Evolutionary conservation across 2,797 vertebrate genomes (phyloP), one percentile per base, ranked within the genome.

Genomic region (Pitangus sulphuratus): DNA sequence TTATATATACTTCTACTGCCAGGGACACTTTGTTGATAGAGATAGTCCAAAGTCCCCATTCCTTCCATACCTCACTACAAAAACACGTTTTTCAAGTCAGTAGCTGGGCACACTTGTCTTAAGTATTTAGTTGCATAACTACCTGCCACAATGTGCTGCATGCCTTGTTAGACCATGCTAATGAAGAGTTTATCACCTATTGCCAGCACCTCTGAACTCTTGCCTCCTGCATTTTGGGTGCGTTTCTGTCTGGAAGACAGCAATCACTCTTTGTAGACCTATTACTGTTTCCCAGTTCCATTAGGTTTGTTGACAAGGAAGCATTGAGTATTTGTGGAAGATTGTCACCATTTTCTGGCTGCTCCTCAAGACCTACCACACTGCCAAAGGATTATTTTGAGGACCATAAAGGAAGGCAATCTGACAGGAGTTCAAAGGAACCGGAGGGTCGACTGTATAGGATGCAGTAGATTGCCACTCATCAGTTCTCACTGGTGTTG

Each of bases 151-250:
- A 31, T 37, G 12, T 54, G 30, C 58, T 75, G 12, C 7, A 45
- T 50, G 13, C 13, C 15, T 62, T 62, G 7, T 54, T 35, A 62
- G 40, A 13, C 19, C 5, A 11, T 33, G 25, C 15, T 87, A 53
- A 45, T 57, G 25, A 58, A 47, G 25, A 16, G 4, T 13, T 81
- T 64, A 62, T 48, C 37, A 39, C 18, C 14, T 20, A 1, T 25
- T 0, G 4, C 12, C 47, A 31, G 16, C 26, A 77, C 3, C 5
- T 9, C 28, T 6, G 16, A 42, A 12, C 15, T 51, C 14, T 19
- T 16, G 6, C 15, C 21, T 78, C 17, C 4, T 17, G 13, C 4
- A 11, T 2, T 69, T 51, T 45, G 18, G 11, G 19, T 64, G 11
- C 8, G 9, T 51, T 90, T 77, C 31, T 77, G 2, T n/a, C 39